Base-by-base conservation (phyloP, 2,888 invertebrate species). In the Meiosimyza decipiens region DNA sequence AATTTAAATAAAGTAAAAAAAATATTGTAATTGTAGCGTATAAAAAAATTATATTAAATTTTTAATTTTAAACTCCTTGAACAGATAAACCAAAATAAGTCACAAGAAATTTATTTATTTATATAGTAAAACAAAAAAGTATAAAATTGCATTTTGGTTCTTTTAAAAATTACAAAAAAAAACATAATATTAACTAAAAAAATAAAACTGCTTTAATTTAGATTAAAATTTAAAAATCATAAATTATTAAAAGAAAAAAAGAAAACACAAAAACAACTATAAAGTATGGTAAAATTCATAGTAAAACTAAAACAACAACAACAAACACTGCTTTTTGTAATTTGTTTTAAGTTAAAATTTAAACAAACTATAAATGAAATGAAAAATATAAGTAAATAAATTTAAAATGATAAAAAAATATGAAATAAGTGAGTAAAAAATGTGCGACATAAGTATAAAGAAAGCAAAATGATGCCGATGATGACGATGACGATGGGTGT, bases 251-350 rank as follows among this genome's bases (percentile, higher is more conserved):
- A 16, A 52, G 74, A 67, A 71, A 74, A 76, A 75, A 73, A 75
- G 74, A 71, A 73, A 74, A 73, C 65, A 77, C 74, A 75, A 71
- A 72, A 74, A 76, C 77, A 75, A 73, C 40, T 40, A 40, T 40
- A 49, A 51, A 51, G 12, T 55, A 55, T 40, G 52, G 72, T 68
- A 71, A 59, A 79, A 78, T 74, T 77, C 79, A 82, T 82, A 80
- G 80, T 80, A 80, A 78, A 79, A 76, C 76, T 73, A 76, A 77
- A 75, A 63, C 68, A 80, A 77, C 66, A 77, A 79, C 75, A 78
- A 79, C 80, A 82, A 84, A 84, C 80, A 84, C 83, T 84, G 84
- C 84, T 84, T 83, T 84, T 84, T 84, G 81, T 84, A 83, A 84
- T 82, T 70, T 62, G 70, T 82, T 84, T 84, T 84, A 83, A 84